Evolutionary conservation across 2,797 vertebrate species (phyloP).

Genomic region (Sciurus carolinensis): DNA sequence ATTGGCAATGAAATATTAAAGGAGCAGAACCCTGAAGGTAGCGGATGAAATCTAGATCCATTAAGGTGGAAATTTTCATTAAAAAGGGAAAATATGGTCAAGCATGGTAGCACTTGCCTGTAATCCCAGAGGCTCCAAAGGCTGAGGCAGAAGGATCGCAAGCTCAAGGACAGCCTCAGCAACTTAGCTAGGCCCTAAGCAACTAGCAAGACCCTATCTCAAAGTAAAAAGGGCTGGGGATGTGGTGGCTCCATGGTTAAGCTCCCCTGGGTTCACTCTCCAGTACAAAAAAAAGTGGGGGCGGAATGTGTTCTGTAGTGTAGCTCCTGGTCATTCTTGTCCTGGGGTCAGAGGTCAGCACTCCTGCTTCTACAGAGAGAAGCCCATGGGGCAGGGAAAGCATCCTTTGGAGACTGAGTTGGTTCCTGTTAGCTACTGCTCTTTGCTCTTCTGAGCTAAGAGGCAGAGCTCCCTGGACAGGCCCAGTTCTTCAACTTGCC

Average conservation of each 20-base stretch:
- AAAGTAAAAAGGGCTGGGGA: too few species aligned
- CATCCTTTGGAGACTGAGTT: not conserved
- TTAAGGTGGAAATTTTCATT: constrained; percentile 41
- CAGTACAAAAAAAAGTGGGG: too few species aligned
- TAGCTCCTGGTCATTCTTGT: not conserved
- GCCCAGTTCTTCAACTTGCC: not conserved
- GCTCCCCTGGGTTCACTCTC: too few species aligned
- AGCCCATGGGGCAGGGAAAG: not conserved
- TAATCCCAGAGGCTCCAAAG: too few species aligned
- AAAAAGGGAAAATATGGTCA: constrained; percentile 4
- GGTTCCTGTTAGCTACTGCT: not conserved
- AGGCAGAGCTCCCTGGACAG: not conserved
- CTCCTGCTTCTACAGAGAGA: not conserved
- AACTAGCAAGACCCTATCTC: too few species aligned
- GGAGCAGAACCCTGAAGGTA: not conserved
- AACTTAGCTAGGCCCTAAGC: too few species aligned
- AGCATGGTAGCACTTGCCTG: too few species aligned
- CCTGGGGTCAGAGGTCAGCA: not conserved
- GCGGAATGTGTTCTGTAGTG: not conserved
- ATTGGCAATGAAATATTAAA: not conserved
- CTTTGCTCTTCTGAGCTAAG: not conserved
- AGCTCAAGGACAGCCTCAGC: too few species aligned
- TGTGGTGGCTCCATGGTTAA: too few species aligned
- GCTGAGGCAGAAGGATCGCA: too few species aligned
- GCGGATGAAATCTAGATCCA: not conserved